Evolutionary conservation across 1,140 invertebrate genomes (phyloP).

Genomic region (Venturia canescens): DNA sequence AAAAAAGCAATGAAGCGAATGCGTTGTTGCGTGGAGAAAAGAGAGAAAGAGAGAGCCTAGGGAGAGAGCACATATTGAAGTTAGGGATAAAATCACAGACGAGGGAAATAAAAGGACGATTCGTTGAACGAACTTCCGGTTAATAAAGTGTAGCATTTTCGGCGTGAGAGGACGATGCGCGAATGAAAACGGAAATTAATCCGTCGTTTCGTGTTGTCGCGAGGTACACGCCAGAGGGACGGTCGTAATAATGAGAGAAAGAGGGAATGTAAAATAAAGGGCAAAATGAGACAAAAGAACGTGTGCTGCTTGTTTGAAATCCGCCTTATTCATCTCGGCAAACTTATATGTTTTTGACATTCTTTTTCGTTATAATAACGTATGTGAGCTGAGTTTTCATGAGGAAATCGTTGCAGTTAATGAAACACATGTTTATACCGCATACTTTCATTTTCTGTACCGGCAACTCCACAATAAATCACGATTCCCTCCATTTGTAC

Average conservation of each 20-base stretch:
- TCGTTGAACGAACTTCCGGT: slow-evolving; percentile 35
- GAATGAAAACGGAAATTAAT: slow-evolving; percentile 37
- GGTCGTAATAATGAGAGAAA: background rate
- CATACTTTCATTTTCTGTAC: too few species aligned
- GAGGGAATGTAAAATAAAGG: background rate
- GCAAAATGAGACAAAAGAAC: slow-evolving; percentile 11
- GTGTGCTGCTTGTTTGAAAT: background rate
- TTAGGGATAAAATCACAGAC: background rate
- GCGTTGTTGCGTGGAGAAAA: background rate
- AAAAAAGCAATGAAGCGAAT: background rate
- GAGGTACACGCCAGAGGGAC: background rate
- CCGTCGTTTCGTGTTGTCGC: slow-evolving; percentile 1
- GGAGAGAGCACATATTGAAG: background rate
- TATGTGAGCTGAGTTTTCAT: slow-evolving; percentile 6
- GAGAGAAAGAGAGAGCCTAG: slow-evolving; percentile 5
- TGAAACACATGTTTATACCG: slow-evolving; percentile 13
- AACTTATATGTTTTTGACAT: background rate
- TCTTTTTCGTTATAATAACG: too few species aligned
- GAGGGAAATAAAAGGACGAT: slow-evolving; percentile 32
- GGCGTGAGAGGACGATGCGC: slow-evolving; percentile 13
- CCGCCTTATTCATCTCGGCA: background rate
- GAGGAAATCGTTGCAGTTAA: background rate
- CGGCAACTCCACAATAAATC: too few species aligned
- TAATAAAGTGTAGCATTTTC: slow-evolving; percentile 14
- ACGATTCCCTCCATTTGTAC: too few species aligned